These are phyloP conservation scores for Threskiornis aethiopicus DNA, from an alignment of 2,797 vertebrate genomes.

Conservation along the genomic window DNA sequence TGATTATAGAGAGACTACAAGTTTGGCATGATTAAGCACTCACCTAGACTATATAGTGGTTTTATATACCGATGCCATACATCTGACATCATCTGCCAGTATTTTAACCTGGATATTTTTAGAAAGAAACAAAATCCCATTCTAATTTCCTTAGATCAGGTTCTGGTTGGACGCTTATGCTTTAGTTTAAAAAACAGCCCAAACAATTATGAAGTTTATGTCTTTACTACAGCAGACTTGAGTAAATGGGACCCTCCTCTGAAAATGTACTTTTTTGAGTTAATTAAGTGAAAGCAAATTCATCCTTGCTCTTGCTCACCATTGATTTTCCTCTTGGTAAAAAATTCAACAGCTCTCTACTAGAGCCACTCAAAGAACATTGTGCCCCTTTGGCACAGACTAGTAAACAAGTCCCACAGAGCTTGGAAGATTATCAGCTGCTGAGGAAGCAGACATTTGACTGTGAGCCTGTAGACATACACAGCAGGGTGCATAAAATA, in stretches of 20 bases:
- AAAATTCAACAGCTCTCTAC: neutral
- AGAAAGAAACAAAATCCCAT: neutral
- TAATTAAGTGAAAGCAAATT: slow-evolving; percentile 2
- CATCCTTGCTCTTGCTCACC: neutral
- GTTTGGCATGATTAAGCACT: neutral
- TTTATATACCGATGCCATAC: neutral
- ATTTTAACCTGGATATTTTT: neutral
- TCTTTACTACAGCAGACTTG: neutral
- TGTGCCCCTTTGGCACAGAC: neutral
- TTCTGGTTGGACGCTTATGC: neutral
- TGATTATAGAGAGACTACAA: neutral
- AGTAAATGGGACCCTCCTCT: neutral
- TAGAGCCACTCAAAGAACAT: neutral
- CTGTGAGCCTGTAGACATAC: slow-evolving; percentile 59
- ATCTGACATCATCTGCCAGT: neutral
- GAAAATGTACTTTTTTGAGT: neutral
- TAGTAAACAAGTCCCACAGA: slow-evolving; percentile 36
- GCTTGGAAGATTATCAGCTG: slow-evolving; percentile 30
- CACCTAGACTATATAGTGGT: neutral
- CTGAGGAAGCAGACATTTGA: slow-evolving; percentile 63
- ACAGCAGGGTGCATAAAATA: slow-evolving; percentile 56
- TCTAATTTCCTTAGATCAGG: neutral
- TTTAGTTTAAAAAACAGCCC: neutral
- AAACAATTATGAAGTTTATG: neutral
- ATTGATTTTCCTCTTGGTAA: slow-evolving; percentile 15